Conservation (phyloP, 2,797 vertebrate species). For the Cirrhinus mrigala region DNA sequence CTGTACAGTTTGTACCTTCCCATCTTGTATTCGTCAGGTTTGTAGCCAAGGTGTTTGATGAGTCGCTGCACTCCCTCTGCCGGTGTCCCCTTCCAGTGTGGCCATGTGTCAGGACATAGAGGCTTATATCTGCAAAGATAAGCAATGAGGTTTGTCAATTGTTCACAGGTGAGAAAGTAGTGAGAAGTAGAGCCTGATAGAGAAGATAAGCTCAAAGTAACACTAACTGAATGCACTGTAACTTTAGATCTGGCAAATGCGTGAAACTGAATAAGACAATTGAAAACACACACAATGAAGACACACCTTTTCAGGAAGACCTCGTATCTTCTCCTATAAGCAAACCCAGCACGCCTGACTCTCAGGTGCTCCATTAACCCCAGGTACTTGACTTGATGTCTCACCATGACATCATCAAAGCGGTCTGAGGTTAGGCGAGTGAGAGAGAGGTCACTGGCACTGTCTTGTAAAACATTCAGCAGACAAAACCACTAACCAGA, state of each 20-base stretch:
- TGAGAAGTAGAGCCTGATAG: background rate
- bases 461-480: slow-evolving; percentile 53
- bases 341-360: slow-evolving; percentile 92
- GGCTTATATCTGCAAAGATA: slow-evolving; percentile 87
- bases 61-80: slow-evolving; percentile 87
- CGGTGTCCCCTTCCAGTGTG: slow-evolving; percentile 89
- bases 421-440: slow-evolving; percentile 74
- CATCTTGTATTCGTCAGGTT: slow-evolving; percentile 91
- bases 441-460: slow-evolving; percentile 4
- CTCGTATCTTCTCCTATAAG: slow-evolving; percentile 91
- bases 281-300: background rate
- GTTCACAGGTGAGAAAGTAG: background rate
- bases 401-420: slow-evolving; percentile 89
- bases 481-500: slow-evolving; percentile 21
- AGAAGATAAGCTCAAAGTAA: background rate
- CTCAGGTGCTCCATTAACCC: slow-evolving; percentile 96
- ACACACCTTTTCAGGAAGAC: slow-evolving; percentile 90
- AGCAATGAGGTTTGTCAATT: background rate
- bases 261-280: background rate
- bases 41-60: slow-evolving; percentile 90
- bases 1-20: slow-evolving; percentile 80
- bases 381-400: slow-evolving; percentile 95
- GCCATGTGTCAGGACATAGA: slow-evolving; percentile 96
- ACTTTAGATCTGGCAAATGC: background rate
- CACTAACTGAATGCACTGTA: background rate